A percentile compares a stretch with the other conserved stretches of the same genome.
Conservation (phyloP, 2,888 invertebrate genomes). For the Perizoma flavofasciatum region DNA sequence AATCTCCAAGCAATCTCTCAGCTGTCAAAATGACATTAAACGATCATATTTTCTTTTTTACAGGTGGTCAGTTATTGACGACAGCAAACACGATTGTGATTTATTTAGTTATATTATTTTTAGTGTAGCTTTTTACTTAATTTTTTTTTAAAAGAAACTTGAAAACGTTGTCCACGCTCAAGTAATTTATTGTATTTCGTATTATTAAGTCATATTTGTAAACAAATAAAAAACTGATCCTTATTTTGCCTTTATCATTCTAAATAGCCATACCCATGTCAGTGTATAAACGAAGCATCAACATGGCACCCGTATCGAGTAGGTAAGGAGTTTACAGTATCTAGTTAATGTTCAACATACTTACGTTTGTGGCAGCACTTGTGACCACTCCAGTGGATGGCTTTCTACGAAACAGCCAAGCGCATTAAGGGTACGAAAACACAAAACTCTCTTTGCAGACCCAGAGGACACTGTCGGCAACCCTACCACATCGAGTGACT, state of each 20-base stretch:
- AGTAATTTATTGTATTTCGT: slow-evolving; percentile 11
- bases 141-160: slow-evolving; percentile 26
- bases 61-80: slow-evolving; percentile 41
- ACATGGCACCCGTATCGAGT: not conserved
- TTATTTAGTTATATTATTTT: slow-evolving; percentile 32
- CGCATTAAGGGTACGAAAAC: not conserved
- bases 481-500: too few species aligned
- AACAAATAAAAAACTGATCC: slow-evolving; percentile 12
- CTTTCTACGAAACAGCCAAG: not conserved
- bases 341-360: not conserved
- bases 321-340: not conserved
- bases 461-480: too few species aligned
- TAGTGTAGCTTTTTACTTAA: slow-evolving; percentile 36
- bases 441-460: not conserved
- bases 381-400: slow-evolving; percentile 2
- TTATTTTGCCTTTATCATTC: not conserved
- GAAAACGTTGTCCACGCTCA: slow-evolving; percentile 30
- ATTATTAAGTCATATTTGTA: slow-evolving; percentile 2
- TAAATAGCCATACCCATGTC: not conserved
- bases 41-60: slow-evolving; percentile 33
- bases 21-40: not conserved
- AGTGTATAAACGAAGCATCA: not conserved
- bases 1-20: not conserved
- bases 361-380: slow-evolving; percentile 3
- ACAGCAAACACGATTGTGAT: slow-evolving; percentile 35